Conservation (phyloP, 2,888 invertebrate species). For the Rotaria macrura region DNA sequence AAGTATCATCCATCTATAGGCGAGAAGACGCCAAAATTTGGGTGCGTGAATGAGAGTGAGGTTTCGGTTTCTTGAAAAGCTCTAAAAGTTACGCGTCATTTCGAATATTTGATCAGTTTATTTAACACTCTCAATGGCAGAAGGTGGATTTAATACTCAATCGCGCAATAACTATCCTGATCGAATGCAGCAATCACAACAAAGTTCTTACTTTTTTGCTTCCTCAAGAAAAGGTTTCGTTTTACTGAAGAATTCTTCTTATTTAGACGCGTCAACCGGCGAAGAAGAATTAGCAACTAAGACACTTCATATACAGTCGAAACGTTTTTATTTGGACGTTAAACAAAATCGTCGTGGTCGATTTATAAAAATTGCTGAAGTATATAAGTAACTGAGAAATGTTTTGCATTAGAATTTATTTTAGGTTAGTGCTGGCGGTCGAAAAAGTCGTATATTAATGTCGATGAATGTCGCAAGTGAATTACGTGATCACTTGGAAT, state of each 20-base stretch:
- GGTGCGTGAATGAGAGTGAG: neutral
- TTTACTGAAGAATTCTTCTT: neutral
- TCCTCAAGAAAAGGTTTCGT: neutral
- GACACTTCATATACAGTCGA: conserved; percentile 95
- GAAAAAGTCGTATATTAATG: conserved; percentile 88
- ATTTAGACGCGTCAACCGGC: conserved; percentile 44
- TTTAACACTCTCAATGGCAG: neutral
- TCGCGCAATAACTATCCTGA: neutral
- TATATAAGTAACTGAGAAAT: no score
- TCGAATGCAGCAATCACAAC: neutral
- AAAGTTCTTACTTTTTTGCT: neutral
- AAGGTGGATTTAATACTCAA: neutral
- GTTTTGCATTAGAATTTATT: no score
- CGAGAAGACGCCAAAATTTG: neutral
- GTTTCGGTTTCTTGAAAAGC: neutral
- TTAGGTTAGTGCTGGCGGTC: conserved; percentile 75
- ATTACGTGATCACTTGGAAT: conserved; percentile 85
- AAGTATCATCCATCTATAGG: neutral
- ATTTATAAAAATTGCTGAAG: conserved; percentile 98
- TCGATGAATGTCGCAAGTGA: conserved; percentile 92
- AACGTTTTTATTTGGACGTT: conserved; percentile 96
- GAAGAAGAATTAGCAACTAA: conserved; percentile 95
- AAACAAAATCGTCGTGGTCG: conserved; percentile 95
- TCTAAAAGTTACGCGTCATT: neutral
- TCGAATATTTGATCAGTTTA: neutral